Evolutionary conservation across 1,140 invertebrate species (phyloP).

Genomic region (Fopius arisanus): DNA sequence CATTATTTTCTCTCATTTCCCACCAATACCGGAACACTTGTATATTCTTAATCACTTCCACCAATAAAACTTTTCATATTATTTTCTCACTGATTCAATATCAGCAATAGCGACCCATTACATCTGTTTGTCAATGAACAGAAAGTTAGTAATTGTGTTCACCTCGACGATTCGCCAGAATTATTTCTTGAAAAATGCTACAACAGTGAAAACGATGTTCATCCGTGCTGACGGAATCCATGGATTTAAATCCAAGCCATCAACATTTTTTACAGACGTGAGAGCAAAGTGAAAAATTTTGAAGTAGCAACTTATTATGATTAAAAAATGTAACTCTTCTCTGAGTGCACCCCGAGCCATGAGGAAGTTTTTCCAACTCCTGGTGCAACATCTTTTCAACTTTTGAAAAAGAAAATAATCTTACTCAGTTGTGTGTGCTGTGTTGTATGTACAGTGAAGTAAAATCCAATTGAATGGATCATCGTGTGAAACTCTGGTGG

Average conservation of each 20-base stretch:
- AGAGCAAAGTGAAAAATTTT: background rate
- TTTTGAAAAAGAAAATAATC: background rate
- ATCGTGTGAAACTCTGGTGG: background rate
- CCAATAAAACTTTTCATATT: conserved; percentile 21
- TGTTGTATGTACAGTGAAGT: background rate
- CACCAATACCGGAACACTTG: background rate
- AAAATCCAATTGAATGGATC: background rate
- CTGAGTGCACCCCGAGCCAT: background rate
- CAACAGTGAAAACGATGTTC: conserved; percentile 8
- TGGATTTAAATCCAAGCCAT: background rate
- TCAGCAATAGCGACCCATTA: background rate
- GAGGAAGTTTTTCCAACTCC: background rate
- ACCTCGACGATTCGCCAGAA: conserved; percentile 16
- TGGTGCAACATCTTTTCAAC: background rate
- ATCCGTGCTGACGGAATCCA: no score
- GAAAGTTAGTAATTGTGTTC: conserved; percentile 44
- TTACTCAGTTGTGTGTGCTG: no score
- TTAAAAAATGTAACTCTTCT: background rate
- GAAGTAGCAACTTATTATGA: background rate
- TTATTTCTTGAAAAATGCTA: conserved; percentile 16
- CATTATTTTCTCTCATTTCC: background rate
- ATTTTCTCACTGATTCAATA: conserved; percentile 15
- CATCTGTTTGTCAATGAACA: conserved; percentile 42
- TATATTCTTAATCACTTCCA: conserved; percentile 8
- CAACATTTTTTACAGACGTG: background rate